Evolutionary conservation across 2,888 invertebrate species (phyloP).

Genomic region (Hypolimnas misippus): DNA sequence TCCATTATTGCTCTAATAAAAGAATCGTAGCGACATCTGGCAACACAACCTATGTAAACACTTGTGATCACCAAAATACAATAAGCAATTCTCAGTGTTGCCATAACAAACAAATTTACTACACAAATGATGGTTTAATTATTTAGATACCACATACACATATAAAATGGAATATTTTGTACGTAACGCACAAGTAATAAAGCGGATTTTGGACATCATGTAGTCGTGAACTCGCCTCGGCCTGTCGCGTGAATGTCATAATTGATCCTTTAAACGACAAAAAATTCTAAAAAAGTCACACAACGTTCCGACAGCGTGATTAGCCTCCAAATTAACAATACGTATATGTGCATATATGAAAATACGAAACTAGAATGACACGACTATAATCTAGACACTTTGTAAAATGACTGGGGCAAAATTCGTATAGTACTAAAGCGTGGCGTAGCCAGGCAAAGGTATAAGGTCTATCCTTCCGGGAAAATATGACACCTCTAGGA

Average conservation of each 20-base stretch:
- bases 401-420: not conserved
- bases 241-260: slow-evolving; percentile 23
- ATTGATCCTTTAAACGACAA: not conserved
- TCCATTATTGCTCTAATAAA: slow-evolving; percentile 25
- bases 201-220: slow-evolving; percentile 43
- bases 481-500: too few species aligned
- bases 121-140: slow-evolving; percentile 25
- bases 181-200: slow-evolving; percentile 51
- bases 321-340: slow-evolving; percentile 5
- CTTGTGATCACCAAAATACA: slow-evolving; percentile 7
- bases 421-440: not conserved
- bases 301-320: not conserved
- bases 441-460: too few species aligned
- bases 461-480: too few species aligned
- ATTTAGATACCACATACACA: slow-evolving; percentile 39
- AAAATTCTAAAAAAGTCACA: slow-evolving; percentile 15
- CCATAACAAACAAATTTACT: slow-evolving; percentile 15
- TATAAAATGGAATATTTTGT: slow-evolving; percentile 64
- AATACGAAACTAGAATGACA: not conserved
- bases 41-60: slow-evolving; percentile 7
- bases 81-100: slow-evolving; percentile 9
- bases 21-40: slow-evolving; percentile 4
- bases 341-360: not conserved
- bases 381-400: not conserved
- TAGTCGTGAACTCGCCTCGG: slow-evolving; percentile 26